Conservation (phyloP, 2,888 invertebrate genomes). For the Ophraella communa region DNA sequence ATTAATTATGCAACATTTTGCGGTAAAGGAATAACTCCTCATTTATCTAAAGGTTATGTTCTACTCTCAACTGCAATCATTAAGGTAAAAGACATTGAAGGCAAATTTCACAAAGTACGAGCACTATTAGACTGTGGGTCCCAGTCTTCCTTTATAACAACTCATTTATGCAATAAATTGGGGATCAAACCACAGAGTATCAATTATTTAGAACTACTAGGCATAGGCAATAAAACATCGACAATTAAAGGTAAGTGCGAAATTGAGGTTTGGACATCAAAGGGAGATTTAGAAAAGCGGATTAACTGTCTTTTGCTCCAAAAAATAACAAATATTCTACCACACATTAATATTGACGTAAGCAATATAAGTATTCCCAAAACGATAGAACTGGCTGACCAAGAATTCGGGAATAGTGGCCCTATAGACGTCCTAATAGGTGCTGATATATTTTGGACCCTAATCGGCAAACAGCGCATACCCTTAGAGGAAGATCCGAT, state of each 20-base stretch:
- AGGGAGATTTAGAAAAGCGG: too few species aligned
- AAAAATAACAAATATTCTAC: neutral
- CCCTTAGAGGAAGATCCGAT: too few species aligned
- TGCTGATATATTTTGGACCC: neutral
- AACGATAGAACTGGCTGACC: neutral
- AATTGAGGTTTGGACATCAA: too few species aligned
- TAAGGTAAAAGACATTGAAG: neutral
- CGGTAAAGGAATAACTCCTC: neutral
- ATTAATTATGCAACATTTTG: too few species aligned
- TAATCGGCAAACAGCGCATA: neutral
- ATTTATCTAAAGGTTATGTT: neutral
- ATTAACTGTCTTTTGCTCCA: neutral
- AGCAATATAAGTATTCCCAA: neutral
- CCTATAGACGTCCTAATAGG: neutral
- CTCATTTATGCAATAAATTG: neutral
- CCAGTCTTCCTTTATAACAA: neutral
- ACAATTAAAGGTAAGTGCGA: neutral
- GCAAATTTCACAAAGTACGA: neutral
- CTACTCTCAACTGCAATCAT: conserved; percentile 8
- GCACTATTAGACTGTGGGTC: conserved; percentile 13
- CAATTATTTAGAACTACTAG: neutral
- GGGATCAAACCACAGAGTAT: too few species aligned
- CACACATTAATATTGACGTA: neutral
- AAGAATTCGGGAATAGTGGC: neutral
- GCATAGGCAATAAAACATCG: neutral